Evolutionary conservation across 2,888 invertebrate species (phyloP), one percentile per base, ranked within the genome.

Genomic region (Epiblema foenella): DNA sequence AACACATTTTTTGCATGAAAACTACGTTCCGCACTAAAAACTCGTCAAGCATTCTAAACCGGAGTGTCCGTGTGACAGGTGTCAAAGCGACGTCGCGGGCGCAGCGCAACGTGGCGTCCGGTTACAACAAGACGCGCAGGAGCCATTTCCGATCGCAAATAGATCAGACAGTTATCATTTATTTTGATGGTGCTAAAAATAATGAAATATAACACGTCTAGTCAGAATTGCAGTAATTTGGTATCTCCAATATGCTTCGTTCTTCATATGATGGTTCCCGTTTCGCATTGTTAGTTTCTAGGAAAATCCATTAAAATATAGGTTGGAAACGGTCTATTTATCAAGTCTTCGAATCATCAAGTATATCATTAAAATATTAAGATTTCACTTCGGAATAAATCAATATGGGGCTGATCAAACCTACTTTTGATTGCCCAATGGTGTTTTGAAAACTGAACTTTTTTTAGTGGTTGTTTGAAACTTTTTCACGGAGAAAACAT

Each of bases 41-140:
- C 62, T 24, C 42, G 10, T 51, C 17, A 62, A 20, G 63, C 72
- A 63, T 71, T 64, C 71, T 63, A 91, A 90, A 88, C 90, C 84
- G 83, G 86, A 89, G 90, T 89, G 90, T 90, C 90, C 87, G 83
- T 86, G 80, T 92, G 93, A 93, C 93, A 92, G 91, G 90, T 93
- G 93, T 93, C 93, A 93, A 89, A 90, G 85, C 89, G 86, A 85
- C 85, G 90, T 90, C 88, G 87, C 87, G 81, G 71, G 46, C 46
- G 46, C 46, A 46, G 8, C 82, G 86, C 88, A 88, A 87, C 82
- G 86, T 87, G 88, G 92, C 92, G 91, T 93, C 91, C 91, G 91
- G 92, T 93, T 91, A 90, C 93, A 87, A 90, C 89, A 87, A 86
- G 83, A 87, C 80, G 84, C 86, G 83, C 84, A 82, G 82, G 82